Evolutionary conservation across 1,140 invertebrate genomes (phyloP).

Genomic region (Zaprionus inermis): DNA sequence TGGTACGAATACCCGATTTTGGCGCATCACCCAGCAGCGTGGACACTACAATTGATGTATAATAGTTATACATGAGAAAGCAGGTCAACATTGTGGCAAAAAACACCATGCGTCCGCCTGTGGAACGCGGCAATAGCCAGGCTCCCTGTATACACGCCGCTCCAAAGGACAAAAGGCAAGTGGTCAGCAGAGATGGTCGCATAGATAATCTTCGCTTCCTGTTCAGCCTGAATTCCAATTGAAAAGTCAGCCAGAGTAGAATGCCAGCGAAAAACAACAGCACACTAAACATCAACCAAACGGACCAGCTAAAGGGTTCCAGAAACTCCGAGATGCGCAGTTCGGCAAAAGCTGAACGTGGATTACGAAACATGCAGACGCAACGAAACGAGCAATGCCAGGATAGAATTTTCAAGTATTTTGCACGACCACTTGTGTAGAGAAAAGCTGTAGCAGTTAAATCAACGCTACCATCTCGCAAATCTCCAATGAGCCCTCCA

Average conservation of each 20-base stretch:
- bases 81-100: conserved; percentile 66
- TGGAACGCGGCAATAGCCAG: conserved; percentile 65
- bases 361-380: conserved; percentile 78
- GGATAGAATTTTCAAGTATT: conserved; percentile 39
- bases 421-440: conserved; percentile 36
- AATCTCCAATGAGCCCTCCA: conserved; percentile 66
- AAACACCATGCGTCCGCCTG: conserved; percentile 75
- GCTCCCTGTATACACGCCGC: conserved; percentile 74
- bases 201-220: conserved; percentile 3
- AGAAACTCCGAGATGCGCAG: conserved; percentile 64
- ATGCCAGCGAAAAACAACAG: conserved; percentile 55
- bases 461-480: conserved; percentile 56
- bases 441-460: conserved; percentile 51
- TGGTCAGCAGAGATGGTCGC: conserved; percentile 65
- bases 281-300: conserved; percentile 65
- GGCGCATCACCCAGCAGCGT: conserved; percentile 62
- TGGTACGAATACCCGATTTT: conserved; percentile 68
- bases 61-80: conserved; percentile 80
- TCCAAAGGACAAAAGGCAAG: conserved; percentile 72
- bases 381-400: conserved; percentile 59
- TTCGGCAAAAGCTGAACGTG: conserved; percentile 49
- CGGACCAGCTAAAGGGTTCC: conserved; percentile 66
- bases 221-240: conserved; percentile 43
- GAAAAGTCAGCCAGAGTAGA: conserved; percentile 69
- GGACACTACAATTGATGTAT: conserved; percentile 79